Evolutionary conservation across 2,797 vertebrate genomes (phyloP).

Genomic region (Hybognathus amarus): DNA sequence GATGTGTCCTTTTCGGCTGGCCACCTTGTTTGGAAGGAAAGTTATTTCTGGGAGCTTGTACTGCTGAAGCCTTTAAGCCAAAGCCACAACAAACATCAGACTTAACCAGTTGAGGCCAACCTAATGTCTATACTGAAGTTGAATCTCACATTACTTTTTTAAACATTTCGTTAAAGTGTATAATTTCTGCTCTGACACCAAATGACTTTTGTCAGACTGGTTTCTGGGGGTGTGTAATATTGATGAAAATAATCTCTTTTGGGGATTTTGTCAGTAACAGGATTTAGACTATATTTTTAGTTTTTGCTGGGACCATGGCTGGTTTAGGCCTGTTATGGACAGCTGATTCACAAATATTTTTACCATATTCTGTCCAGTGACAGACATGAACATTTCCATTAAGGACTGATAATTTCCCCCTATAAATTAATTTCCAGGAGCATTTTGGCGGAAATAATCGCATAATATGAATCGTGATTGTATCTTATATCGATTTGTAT

Average conservation of each 20-base stretch:
- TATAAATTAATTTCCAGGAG: background rate
- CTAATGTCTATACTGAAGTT: background rate
- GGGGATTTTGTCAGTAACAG: background rate
- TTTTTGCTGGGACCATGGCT: background rate
- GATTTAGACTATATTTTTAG: background rate
- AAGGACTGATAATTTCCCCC: background rate
- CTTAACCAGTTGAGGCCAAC: background rate
- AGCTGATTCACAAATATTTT: background rate
- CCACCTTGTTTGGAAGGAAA: background rate
- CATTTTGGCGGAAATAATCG: no score
- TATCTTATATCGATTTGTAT: no score
- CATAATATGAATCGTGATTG: no score
- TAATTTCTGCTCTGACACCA: background rate
- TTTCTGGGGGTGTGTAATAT: background rate
- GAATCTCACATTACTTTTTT: background rate
- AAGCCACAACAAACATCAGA: constrained; percentile 12
- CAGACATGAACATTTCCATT: background rate
- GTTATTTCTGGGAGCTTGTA: constrained; percentile 5
- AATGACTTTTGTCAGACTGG: background rate
- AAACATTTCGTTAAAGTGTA: background rate
- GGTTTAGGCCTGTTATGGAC: background rate
- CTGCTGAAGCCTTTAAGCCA: constrained; percentile 15
- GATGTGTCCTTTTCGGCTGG: background rate
- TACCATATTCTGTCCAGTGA: background rate
- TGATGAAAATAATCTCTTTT: background rate